Conservation (phyloP, 2,888 invertebrate species). For the Microplitis deprimator region DNA sequence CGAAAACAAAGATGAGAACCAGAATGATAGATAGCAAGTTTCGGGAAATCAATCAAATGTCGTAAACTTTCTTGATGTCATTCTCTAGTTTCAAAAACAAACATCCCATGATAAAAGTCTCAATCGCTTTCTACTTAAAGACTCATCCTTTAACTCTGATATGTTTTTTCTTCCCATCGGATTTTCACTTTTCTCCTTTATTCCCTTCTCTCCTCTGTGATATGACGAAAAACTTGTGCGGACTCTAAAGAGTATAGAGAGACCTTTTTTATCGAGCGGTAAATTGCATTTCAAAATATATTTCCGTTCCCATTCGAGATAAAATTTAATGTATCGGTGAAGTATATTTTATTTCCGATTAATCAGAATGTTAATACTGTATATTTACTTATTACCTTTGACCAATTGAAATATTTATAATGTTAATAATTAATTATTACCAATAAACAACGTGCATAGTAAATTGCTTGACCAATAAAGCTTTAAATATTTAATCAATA, state of each 20-base stretch:
- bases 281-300: background rate
- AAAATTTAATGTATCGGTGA: background rate
- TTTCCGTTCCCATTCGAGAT: background rate
- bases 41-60: constrained; percentile 24
- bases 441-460: too few relatives aligned
- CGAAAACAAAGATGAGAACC: background rate
- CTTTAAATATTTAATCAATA: background rate
- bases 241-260: background rate
- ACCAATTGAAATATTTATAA: background rate
- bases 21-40: constrained; percentile 17
- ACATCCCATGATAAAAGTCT: constrained; percentile 27
- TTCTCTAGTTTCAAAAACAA: constrained; percentile 27
- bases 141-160: background rate
- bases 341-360: background rate
- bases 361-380: background rate
- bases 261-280: background rate
- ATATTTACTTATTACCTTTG: background rate
- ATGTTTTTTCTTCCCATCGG: too few relatives aligned
- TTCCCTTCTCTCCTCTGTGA: background rate
- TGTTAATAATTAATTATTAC: too few relatives aligned
- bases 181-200: background rate
- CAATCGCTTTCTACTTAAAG: constrained; percentile 18
- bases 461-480: background rate
- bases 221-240: background rate
- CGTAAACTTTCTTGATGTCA: constrained; percentile 26